Conservation (phyloP, 2,113 vertebrate species). For the Chaenocephalus aceratus region DNA sequence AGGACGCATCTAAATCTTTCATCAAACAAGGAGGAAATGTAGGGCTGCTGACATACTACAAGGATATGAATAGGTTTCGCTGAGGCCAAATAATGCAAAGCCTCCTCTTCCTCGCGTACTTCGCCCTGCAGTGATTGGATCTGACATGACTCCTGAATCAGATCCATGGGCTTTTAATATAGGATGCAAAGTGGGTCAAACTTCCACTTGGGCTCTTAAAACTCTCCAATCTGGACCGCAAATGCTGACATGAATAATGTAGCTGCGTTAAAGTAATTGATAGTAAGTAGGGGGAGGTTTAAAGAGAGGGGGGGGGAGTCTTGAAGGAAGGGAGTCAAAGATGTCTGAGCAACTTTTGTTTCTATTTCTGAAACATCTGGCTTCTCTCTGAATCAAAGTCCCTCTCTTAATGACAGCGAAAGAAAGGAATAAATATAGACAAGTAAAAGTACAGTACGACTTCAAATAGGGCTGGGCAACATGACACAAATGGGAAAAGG, state of each 20-base stretch:
- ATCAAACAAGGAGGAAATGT: constrained; percentile 16
- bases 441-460: too few species aligned
- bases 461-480: too few species aligned
- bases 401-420: background rate
- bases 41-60: constrained; percentile 1
- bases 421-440: too few species aligned
- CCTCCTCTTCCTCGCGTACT: background rate
- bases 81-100: constrained; percentile 1
- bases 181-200: constrained; percentile 64
- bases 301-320: background rate
- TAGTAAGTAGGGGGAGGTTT: background rate
- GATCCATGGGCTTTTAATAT: constrained; percentile 47
- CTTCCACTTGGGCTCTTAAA: constrained; percentile 14
- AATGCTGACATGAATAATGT: constrained; percentile 26
- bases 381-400: constrained; percentile 58
- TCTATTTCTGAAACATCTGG: constrained; percentile 69
- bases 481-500: too few species aligned
- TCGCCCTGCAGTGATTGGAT: constrained; percentile 32
- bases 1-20: constrained; percentile 19
- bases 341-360: constrained; percentile 44
- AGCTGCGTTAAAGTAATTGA: constrained; percentile 1
- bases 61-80: constrained; percentile 12
- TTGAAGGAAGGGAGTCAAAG: background rate
- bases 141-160: constrained; percentile 34
- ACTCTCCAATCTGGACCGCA: background rate